Percentiles rank a stretch among this genome's conserved stretches.
phyloP scores from a whole-genome alignment of 1,140 invertebrate genomes.

The Daktulosphaira vitifoliae region DNA sequence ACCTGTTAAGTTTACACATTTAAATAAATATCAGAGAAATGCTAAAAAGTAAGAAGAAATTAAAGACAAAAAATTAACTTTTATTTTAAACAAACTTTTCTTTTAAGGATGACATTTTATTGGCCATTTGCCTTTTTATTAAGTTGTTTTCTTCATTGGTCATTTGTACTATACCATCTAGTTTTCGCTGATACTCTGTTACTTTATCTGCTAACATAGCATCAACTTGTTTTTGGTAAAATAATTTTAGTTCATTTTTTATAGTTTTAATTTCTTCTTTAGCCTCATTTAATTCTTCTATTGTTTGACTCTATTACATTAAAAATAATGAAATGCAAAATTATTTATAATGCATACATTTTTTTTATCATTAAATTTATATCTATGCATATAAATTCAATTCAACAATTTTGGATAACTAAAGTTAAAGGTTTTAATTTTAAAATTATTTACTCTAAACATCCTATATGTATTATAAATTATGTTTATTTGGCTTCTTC shows the following conservation, averaged over 20 bases:
- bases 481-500: too few species aligned
- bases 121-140: conserved; percentile 25
- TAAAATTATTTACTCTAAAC: too few species aligned
- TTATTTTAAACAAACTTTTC: not conserved
- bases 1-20: not conserved
- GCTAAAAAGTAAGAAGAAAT: too few species aligned
- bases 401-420: too few species aligned
- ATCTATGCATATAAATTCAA: too few species aligned
- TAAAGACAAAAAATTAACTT: not conserved
- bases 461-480: too few species aligned
- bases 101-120: conserved; percentile 6
- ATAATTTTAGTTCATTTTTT: conserved; percentile 10
- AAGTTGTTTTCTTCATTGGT: conserved; percentile 29
- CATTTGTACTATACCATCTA: conserved; percentile 27
- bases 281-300: conserved; percentile 8
- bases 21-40: too few species aligned
- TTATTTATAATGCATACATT: too few species aligned
- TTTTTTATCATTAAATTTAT: too few species aligned
- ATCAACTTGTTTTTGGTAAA: conserved; percentile 29
- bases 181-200: conserved; percentile 17
- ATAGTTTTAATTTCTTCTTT: conserved; percentile 27
- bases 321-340: conserved; percentile 2
- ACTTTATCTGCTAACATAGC: conserved; percentile 27
- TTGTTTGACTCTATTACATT: not conserved
- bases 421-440: too few species aligned